These are phyloP conservation scores for Ageneiosus marmoratus DNA, from an alignment of 2,113 vertebrate genomes.

Conservation along the genomic window DNA sequence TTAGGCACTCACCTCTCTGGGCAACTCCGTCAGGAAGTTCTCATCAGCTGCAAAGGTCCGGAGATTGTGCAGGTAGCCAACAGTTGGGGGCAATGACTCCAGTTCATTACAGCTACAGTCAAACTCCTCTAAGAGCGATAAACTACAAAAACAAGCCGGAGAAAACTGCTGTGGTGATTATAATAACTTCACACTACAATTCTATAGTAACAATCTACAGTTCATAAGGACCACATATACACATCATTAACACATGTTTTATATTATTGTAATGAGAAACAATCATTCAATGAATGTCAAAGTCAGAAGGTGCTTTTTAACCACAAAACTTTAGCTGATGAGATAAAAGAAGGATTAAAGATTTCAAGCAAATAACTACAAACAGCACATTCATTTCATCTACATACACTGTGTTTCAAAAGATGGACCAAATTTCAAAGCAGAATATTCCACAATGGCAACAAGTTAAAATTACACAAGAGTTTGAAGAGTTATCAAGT, in stretches of 20 bases:
- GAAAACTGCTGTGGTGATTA: conserved; percentile 24
- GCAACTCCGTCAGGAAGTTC: conserved; percentile 93
- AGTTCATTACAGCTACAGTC: conserved; percentile 98
- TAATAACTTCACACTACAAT: not conserved
- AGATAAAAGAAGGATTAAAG: not conserved
- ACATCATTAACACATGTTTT: not conserved
- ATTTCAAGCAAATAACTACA: not conserved
- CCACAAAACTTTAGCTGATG: not conserved
- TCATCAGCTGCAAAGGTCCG: conserved; percentile 94
- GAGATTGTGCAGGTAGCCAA: conserved; percentile 92
- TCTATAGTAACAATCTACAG: not conserved
- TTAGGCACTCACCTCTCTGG: conserved; percentile 83
- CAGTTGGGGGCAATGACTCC: conserved; percentile 89
- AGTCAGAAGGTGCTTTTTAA: not conserved
- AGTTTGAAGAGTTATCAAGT: too few species aligned
- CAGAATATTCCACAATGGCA: too few species aligned
- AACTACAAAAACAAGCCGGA: conserved; percentile 71
- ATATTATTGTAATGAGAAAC: not conserved
- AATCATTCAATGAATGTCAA: not conserved
- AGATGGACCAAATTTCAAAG: too few species aligned
- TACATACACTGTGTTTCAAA: not conserved
- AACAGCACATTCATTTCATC: not conserved
- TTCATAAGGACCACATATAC: not conserved
- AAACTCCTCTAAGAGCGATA: conserved; percentile 95
- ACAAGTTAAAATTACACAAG: too few species aligned